Evolutionary conservation across 2,888 invertebrate genomes (phyloP).

Genomic region (Belgica antarctica): DNA sequence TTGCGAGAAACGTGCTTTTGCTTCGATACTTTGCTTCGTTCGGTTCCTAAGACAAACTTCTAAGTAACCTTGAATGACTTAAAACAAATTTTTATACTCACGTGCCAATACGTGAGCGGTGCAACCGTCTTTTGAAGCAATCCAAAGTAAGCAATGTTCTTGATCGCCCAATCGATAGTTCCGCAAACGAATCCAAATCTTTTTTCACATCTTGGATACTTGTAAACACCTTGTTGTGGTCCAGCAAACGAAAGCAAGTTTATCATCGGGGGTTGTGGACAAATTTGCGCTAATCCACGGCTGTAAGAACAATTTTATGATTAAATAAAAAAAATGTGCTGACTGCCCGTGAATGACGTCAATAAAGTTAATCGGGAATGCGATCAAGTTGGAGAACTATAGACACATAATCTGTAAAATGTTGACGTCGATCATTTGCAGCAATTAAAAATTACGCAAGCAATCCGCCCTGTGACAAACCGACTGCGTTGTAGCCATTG

Average conservation of each 20-base stretch:
- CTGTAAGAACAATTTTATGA: slow-evolving; percentile 57
- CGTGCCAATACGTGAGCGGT: slow-evolving; percentile 99
- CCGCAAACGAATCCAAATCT: slow-evolving; percentile 61
- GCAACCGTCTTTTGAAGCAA: slow-evolving; percentile 70
- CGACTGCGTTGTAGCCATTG: slow-evolving; percentile 89
- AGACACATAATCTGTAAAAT: too few species aligned
- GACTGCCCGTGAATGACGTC: too few species aligned
- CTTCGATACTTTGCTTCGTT: slow-evolving; percentile 72
- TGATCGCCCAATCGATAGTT: neutral
- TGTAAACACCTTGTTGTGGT: slow-evolving; percentile 95
- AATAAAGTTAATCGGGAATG: too few species aligned
- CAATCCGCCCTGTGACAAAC: slow-evolving; percentile 96
- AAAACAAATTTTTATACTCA: too few species aligned
- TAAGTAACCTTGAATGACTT: too few species aligned
- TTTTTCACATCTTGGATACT: slow-evolving; percentile 79
- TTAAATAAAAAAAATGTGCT: slow-evolving; percentile 51
- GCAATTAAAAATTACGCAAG: too few species aligned
- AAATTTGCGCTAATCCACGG: slow-evolving; percentile 88
- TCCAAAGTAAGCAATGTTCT: neutral
- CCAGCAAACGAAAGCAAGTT: slow-evolving; percentile 91
- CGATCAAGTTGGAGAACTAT: too few species aligned
- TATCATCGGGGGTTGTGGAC: slow-evolving; percentile 77
- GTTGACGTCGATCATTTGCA: too few species aligned
- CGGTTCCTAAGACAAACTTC: too few species aligned
- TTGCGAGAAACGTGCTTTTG: slow-evolving; percentile 83